Base-by-base conservation (phyloP, 2,888 invertebrate genomes). In the Teleiodes luculella region DNA sequence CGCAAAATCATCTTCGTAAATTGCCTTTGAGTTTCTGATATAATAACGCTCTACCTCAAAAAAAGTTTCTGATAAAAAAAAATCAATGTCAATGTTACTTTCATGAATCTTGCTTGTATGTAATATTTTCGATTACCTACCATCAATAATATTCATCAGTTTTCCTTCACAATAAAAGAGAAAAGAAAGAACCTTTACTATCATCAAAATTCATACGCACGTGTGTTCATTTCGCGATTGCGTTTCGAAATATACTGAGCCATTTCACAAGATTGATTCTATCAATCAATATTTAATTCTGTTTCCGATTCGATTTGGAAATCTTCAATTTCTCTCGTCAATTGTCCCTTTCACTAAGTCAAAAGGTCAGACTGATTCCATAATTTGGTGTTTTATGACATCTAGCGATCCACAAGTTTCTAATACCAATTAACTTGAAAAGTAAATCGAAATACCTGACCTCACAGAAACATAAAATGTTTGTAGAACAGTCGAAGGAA, bases 291-390 rank as follows among this genome's bases (percentile, higher is more conserved):
- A n/a, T 48, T 35, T n/a, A 3, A 48, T 35, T 1, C 35, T n/a
- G n/a, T 43, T 43, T 20, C 43, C 20, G 18, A 48, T 20, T 48
- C 20, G 13, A 33, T 16, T 35, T 20, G n/a, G 35, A 48, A n/a
- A 35, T 48, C 48, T 53, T 46, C 30, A 53, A 46, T 53, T 52
- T 53, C 30, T 16, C 16, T 24, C 24, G 24, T n/a, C 45, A 35
- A 45, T 35, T 52, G 16, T 52, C 35, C 52, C 46, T 46, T 52
- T 53, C 53, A 53, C 53, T 47, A 31, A 35, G 13, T 30, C 52
- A 35, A 45, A 18, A 35, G 30, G 35, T 36, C 35, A 46, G 3
- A 13, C n/a, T 37, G 28, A 30, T 53, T 53, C 46, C 16, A 37
- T 46, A 53, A 53, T 37, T n/a, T 30, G 46, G 20, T 30, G 36